Conservation (phyloP, 2,797 vertebrate species). For the Meda fulgida region DNA sequence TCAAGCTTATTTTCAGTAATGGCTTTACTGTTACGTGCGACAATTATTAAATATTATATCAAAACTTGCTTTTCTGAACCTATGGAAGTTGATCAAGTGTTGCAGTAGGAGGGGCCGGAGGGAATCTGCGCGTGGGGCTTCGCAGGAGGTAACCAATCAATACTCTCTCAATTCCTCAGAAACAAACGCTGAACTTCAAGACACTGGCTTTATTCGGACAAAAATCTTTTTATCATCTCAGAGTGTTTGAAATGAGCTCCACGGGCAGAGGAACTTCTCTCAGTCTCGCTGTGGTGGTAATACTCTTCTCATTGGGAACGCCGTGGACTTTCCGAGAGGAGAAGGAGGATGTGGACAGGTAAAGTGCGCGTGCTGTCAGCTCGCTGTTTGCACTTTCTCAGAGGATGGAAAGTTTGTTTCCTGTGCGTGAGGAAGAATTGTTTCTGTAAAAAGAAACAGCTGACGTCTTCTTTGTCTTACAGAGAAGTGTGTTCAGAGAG, state of each 20-base stretch:
- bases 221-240: background rate
- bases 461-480: constrained; percentile 31
- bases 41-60: constrained; percentile 4
- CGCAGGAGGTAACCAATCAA: constrained; percentile 58
- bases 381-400: background rate
- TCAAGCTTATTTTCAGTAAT: background rate
- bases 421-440: background rate
- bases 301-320: constrained; percentile 76
- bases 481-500: constrained; percentile 91
- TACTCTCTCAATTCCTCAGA: constrained; percentile 35
- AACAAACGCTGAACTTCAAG: constrained; percentile 24
- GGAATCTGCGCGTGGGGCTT: constrained; percentile 44
- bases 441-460: constrained; percentile 12
- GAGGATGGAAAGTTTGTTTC: constrained; percentile 1
- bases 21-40: background rate
- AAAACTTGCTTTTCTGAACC: background rate
- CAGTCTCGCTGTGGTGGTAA: constrained; percentile 71
- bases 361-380: constrained; percentile 52
- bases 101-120: constrained; percentile 40
- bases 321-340: constrained; percentile 89
- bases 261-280: constrained; percentile 65
- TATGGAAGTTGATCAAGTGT: constrained; percentile 10
- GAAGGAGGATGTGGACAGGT: constrained; percentile 86
- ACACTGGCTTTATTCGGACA: constrained; percentile 23
- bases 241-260: constrained; percentile 67